These are phyloP conservation scores for Aurelia coerulea DNA, from an alignment of 30 jellyfish, hydroid and myxozoan species.

Conservation along the genomic window DNA sequence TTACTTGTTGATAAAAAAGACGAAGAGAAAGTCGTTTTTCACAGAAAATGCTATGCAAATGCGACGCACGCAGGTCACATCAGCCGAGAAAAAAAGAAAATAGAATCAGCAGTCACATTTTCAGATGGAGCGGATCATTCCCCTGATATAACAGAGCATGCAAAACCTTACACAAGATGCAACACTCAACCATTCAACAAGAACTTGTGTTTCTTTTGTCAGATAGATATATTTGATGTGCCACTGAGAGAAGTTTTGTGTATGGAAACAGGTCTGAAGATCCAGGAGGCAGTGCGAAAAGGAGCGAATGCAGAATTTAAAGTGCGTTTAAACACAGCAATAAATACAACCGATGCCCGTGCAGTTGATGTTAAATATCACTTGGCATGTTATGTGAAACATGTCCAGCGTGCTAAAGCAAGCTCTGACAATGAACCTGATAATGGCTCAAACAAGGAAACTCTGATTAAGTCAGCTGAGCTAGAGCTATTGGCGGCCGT, in stretches of 20 bases:
- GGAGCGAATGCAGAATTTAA: conserved; percentile 8
- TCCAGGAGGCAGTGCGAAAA: neutral
- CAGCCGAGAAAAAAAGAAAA: neutral
- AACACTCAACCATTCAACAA: neutral
- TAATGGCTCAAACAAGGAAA: neutral
- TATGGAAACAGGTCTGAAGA: neutral
- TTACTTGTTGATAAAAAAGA: no score
- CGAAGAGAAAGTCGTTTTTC: no score
- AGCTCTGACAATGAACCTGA: conserved; percentile 1
- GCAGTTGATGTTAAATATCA: neutral
- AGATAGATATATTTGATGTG: neutral
- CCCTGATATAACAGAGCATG: conserved; percentile 2
- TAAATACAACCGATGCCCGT: conserved; percentile 1
- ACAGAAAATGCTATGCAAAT: no score
- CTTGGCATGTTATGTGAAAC: neutral
- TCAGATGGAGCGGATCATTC: conserved; percentile 1
- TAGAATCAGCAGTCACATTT: neutral
- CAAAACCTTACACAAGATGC: conserved; percentile 6
- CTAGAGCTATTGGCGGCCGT: neutral
- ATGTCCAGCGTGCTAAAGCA: neutral
- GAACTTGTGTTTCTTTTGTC: conserved; percentile 4
- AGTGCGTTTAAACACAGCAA: neutral
- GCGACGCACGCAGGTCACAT: no score
- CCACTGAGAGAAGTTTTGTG: neutral
- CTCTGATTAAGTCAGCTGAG: neutral